Conservation (phyloP, 2,797 vertebrate species). For the Sebastes aleutianus region DNA sequence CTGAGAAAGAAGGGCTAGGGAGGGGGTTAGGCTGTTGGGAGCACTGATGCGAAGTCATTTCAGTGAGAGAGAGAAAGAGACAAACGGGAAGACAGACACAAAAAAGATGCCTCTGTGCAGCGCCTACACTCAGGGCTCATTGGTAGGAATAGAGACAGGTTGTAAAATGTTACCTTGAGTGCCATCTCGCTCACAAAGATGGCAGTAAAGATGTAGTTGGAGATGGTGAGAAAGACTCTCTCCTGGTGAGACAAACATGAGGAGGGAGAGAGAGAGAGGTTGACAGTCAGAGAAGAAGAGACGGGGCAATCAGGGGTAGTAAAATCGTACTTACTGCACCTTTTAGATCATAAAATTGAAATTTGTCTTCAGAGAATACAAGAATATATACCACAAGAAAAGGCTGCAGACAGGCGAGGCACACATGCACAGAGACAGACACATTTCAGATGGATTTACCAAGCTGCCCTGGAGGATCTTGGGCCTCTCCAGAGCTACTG, state of each 20-base stretch:
- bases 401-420: neutral
- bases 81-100: neutral
- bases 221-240: slow-evolving; percentile 95
- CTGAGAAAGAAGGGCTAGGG: neutral
- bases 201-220: slow-evolving; percentile 98
- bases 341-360: slow-evolving; percentile 29
- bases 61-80: neutral
- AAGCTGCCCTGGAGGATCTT: slow-evolving; percentile 92
- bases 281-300: slow-evolving; percentile 28
- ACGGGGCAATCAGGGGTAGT: slow-evolving; percentile 33
- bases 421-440: neutral
- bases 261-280: neutral
- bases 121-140: neutral
- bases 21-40: neutral
- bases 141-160: slow-evolving; percentile 18
- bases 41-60: slow-evolving; percentile 26
- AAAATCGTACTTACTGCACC: slow-evolving; percentile 34
- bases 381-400: neutral
- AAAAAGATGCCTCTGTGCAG: neutral
- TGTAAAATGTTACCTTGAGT: slow-evolving; percentile 88
- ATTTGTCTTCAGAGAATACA: slow-evolving; percentile 19
- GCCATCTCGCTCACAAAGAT: slow-evolving; percentile 98
- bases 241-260: slow-evolving; percentile 81
- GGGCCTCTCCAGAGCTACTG: slow-evolving; percentile 95
- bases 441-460: slow-evolving; percentile 75